Base-by-base conservation (phyloP, 2,113 vertebrate species). In the Callipepla squamata region DNA sequence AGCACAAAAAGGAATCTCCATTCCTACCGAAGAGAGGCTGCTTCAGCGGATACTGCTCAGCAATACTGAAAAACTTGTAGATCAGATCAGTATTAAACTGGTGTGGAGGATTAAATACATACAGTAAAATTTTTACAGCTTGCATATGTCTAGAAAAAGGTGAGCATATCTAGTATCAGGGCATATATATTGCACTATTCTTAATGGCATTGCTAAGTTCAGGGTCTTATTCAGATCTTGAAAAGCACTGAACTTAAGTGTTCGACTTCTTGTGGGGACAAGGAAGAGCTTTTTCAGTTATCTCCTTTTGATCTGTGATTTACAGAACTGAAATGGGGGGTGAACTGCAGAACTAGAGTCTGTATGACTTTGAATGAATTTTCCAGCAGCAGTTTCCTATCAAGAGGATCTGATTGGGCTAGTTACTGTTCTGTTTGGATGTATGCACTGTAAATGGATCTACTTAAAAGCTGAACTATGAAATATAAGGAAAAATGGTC, bases 331-430 rank as follows among this genome's bases (percentile, higher is more conserved):
- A 70, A 80, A 45, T 4, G 48, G 25, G 17, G 18, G 8, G 28
- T 57, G 47, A 30, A 13, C 25, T 61, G 30, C 11, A 50, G 17
- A n/a, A 58, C 23, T 62, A 42, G 18, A 55, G 9, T 13, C n/a
- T 53, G n/a, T 53, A 11, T 53, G 13, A 55, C 45, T 59, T 5
- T 0, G 0, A 44, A 66, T 32, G 28, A 57, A 34, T 45, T 75
- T 3, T 70, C 40, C 40, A 70, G 10, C 20, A 76, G 22, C 9
- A 32, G 55, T 15, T 66, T 87, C 30, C 44, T 63, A 2, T 8
- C 20, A 32, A 19, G 51, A 55, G 5, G 28, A 38, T 19, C 16
- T 70, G 34, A 45, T 53, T 82, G 0, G 0, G 1, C 44, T 92
- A 22, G 6, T 47, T 87, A 15, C 6, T 68, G n/a, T 57, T 78